Conservation (phyloP, 2,113 vertebrate genomes). For the Brachirus orientalis region DNA sequence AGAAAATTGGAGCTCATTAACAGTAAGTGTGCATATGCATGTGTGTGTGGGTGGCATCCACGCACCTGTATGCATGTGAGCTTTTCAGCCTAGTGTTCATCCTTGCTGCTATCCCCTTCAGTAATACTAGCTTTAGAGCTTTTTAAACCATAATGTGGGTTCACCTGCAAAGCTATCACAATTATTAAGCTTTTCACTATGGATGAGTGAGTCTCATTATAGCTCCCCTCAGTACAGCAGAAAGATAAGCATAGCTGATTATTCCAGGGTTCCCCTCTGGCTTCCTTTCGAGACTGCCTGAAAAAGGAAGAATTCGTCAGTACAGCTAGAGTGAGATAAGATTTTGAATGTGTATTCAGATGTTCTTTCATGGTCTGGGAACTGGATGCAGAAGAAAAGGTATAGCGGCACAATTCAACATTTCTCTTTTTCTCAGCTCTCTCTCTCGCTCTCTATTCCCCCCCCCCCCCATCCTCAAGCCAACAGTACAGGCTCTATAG, state of each 20-base stretch:
- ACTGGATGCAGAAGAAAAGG: constrained; percentile 73
- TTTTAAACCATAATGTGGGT: constrained; percentile 80
- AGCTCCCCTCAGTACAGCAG: constrained; percentile 74
- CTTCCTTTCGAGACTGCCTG: constrained; percentile 64
- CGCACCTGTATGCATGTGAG: constrained; percentile 39
- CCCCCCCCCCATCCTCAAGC: constrained; percentile 53
- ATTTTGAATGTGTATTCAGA: constrained; percentile 79
- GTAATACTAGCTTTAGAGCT: constrained; percentile 75
- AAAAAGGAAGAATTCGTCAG: constrained; percentile 68
- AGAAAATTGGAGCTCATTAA: constrained; percentile 63
- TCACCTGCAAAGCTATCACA: constrained; percentile 80
- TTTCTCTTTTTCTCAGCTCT: constrained; percentile 15
- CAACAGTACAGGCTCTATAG: constrained; percentile 76
- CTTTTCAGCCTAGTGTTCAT: constrained; percentile 59
- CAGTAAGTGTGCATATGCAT: constrained; percentile 14
- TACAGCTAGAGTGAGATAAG: constrained; percentile 78
- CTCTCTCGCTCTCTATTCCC: constrained; percentile 15
- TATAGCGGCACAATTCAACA: constrained; percentile 54
- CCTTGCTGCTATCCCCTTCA: constrained; percentile 57
- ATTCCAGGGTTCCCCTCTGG: constrained; percentile 68
- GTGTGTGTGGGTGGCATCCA: background rate
- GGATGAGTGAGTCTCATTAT: constrained; percentile 82
- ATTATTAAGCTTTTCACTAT: constrained; percentile 81
- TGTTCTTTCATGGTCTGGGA: constrained; percentile 78
- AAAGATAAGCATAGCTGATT: constrained; percentile 80